Conservation (phyloP, 2,888 invertebrate genomes). For the Anarsia innoxiella region DNA sequence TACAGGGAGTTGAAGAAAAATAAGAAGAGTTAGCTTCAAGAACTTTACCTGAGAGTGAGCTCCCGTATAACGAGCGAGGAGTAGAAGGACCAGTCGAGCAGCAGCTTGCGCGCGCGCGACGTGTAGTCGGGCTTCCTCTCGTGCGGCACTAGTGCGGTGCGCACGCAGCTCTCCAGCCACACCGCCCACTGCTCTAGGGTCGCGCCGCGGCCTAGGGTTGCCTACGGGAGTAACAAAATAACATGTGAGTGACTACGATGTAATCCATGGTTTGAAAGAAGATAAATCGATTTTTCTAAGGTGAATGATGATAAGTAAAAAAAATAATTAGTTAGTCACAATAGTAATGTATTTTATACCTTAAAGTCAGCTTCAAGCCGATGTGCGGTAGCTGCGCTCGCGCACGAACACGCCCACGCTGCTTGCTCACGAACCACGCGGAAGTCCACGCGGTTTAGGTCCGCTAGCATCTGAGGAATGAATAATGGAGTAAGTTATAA, state of each 20-base stretch:
- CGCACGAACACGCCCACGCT: conserved; percentile 98
- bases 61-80: conserved; percentile 81
- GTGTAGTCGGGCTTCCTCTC: conserved; percentile 88
- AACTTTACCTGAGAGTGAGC: conserved; percentile 77
- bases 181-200: conserved; percentile 97
- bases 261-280: too few relatives aligned
- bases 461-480: conserved; percentile 96
- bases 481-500: too few relatives aligned
- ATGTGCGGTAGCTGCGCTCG: conserved; percentile 85
- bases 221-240: too few relatives aligned
- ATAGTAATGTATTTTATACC: too few relatives aligned
- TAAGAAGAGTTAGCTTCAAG: too few relatives aligned
- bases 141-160: conserved; percentile 90
- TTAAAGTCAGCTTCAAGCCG: conserved; percentile 95
- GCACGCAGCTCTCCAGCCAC: conserved; percentile 97
- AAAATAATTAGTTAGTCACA: too few relatives aligned
- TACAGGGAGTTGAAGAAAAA: too few relatives aligned
- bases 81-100: conserved; percentile 41
- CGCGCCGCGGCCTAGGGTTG: conserved; percentile 93
- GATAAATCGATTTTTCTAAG: too few relatives aligned
- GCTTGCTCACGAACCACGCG: conserved; percentile 95
- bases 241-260: too few relatives aligned
- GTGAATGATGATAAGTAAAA: too few relatives aligned
- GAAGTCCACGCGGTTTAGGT: conserved; percentile 98
- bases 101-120: conserved; percentile 78